Base-by-base conservation (phyloP, 2,113 vertebrate species). In the Chloropsis cyanopogon region DNA sequence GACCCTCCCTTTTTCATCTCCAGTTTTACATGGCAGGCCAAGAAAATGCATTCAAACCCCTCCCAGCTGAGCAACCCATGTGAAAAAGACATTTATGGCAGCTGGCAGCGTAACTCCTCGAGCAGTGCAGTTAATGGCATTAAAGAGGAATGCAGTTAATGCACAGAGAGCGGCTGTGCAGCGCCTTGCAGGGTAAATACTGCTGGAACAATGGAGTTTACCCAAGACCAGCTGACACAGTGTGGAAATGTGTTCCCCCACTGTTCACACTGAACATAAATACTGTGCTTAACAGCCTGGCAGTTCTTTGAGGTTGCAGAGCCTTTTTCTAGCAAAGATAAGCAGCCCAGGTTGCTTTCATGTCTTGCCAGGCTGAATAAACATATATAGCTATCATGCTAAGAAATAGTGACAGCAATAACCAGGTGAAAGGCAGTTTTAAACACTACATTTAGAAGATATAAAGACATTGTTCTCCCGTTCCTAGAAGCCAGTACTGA, bases 381-480 rank as follows among this genome's bases (percentile, higher is more conserved):
- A 66, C 9, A 39, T 6, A 24, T 2, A 13, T 2, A 37, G 46
- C 57, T 71, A 28, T 33, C 26, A 72, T 0, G 0, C 11, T 59
- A 31, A 80, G 75, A 86, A 82, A 79, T 2, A 7, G 31, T 6
- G 9, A 76, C 42, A 83, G 73, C 63, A 94, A 81, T 21, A 91
- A 64, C 41, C 37, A 82, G 61, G 46, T 65, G 54, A 89, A 95
- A 96, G 47, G 60, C 66, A 86, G 49, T 61, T 90, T 86, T 77
- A 96, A 92, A 54, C 3, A 3, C 35, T 94, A 84, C 39, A 42
- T 42, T 86, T 86, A 39, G 25, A 83, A 86, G 50, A 91, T 49
- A 96, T 94, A 77, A 92, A 87, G 73, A 60, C 69, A 79, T 47
- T 90, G 82, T 84, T 90, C 84, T 91, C 39, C 90, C 90, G 54